Evolutionary conservation across 2,113 vertebrate species (phyloP), one percentile per base, ranked within the genome.

Genomic region (Argyrosomus japonicus): DNA sequence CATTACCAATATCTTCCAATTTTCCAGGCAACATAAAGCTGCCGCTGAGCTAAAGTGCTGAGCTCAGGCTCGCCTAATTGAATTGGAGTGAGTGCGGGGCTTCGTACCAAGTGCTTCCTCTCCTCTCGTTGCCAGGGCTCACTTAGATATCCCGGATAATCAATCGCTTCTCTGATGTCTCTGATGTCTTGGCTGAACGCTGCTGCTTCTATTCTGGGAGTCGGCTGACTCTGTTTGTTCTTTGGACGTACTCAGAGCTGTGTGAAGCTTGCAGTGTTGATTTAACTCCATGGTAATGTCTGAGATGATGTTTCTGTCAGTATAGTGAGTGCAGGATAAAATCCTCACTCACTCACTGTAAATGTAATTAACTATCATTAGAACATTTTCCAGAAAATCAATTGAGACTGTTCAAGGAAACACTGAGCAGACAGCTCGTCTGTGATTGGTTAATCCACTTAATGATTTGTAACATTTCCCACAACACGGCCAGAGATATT

Each of bases 101-200:
- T 76, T 88, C 3, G n/a, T 0, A 80, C 45, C 56, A 45, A 90
- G 86, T 56, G 84, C 83, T 77, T 88, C 84, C 80, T 82, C 67
- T 67, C 72, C 79, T 51, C 75, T 36, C 4, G 4, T 5, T 58
- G 62, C 85, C 85, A 75, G 29, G 54, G 17, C 53, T 81, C 85
- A 78, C 81, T 91, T 56, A 81, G 80, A 77, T 21, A 72, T 79
- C 81, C 53, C 72, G 77, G 53, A 91, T 82, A 84, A 93, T 90
- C 92, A 77, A 92, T 88, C 57, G 27, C 75, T 63, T 1, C 81
- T 89, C 64, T 54, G 67, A 85, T 75, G 76, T 14, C 77, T 87
- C 68, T 51, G 70, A 87, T 76, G 72, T 75, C 85, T 81, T 18
- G 7, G 58, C 71, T 77, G 67, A 57, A 71, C 27, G 54, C 70